Evolutionary conservation across 1,140 invertebrate species (phyloP).

Genomic region (Zelostemma sp.): DNA sequence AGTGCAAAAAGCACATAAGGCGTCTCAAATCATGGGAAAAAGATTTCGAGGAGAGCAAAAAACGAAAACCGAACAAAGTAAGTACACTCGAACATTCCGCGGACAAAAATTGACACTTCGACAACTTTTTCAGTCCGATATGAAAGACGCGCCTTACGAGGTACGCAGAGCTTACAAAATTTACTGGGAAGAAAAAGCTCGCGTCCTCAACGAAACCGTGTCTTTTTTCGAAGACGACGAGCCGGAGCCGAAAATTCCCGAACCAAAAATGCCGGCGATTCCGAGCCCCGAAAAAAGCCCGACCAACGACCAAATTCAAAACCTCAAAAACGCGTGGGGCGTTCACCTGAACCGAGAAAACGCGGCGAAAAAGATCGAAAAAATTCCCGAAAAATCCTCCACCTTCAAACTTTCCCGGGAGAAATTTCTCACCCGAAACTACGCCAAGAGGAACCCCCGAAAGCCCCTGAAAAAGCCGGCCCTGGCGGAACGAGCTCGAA

Average conservation of each 20-base stretch:
- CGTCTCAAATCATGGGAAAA: too few relatives aligned
- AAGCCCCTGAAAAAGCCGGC: constrained; percentile 72
- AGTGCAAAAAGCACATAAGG: too few relatives aligned
- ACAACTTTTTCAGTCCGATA: too few relatives aligned
- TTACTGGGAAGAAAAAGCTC: constrained; percentile 84
- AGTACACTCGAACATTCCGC: too few relatives aligned
- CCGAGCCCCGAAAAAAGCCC: constrained; percentile 20
- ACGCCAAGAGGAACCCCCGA: constrained; percentile 81
- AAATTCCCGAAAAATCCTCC: constrained; percentile 57
- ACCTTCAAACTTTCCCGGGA: constrained; percentile 76
- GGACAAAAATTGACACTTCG: too few relatives aligned
- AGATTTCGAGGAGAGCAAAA: too few relatives aligned
- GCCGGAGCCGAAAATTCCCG: constrained; percentile 19
- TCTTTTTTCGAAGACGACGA: constrained; percentile 62
- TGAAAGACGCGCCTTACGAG: too few relatives aligned
- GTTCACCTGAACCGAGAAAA: constrained; percentile 69
- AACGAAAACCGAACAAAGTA: too few relatives aligned
- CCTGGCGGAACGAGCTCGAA: constrained; percentile 29
- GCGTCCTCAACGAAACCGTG: constrained; percentile 79
- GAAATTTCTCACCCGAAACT: constrained; percentile 77
- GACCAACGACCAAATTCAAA: constrained; percentile 44
- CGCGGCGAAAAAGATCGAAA: constrained; percentile 47
- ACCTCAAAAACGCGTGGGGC: constrained; percentile 72
- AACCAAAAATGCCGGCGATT: constrained; percentile 33
- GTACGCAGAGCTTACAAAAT: constrained; percentile 79